phyloP scores from a whole-genome alignment of 2,797 vertebrate species.

The Sphenopsis melanotis region DNA sequence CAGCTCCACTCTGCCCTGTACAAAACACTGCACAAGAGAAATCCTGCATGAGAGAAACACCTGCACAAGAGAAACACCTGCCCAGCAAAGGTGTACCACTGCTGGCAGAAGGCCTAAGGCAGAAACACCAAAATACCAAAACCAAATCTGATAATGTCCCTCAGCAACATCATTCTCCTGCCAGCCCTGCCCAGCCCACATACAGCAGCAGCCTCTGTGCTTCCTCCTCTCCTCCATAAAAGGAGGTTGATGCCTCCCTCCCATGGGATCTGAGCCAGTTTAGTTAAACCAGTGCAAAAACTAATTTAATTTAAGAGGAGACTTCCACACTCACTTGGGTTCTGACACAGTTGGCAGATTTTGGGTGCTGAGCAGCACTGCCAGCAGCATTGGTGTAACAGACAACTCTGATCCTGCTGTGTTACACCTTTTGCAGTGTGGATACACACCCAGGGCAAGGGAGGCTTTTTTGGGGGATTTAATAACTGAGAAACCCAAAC shows the following conservation, averaged over 20 bases:
- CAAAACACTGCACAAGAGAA: background rate
- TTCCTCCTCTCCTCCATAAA: background rate
- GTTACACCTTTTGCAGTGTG: rapidly evolving
- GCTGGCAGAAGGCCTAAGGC: background rate
- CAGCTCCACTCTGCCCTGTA: background rate
- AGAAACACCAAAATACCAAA: background rate
- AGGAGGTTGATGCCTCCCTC: background rate
- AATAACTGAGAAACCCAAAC: background rate
- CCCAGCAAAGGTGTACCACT: rapidly evolving
- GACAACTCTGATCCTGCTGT: rapidly evolving
- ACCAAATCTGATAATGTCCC: rapidly evolving
- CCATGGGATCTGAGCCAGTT: background rate
- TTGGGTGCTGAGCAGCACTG: background rate
- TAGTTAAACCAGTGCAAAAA: background rate
- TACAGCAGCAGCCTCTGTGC: rapidly evolving
- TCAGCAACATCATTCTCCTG: background rate
- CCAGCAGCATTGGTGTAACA: rapidly evolving
- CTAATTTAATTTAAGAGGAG: background rate
- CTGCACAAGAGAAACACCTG: background rate
- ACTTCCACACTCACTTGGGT: background rate
- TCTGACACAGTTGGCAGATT: background rate
- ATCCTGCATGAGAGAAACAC: background rate
- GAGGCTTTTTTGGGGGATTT: background rate
- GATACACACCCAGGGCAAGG: background rate
- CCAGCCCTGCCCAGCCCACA: background rate